phyloP scores from a whole-genome alignment of 2,797 vertebrate genomes.

The Enteromius unitaeniatus region DNA sequence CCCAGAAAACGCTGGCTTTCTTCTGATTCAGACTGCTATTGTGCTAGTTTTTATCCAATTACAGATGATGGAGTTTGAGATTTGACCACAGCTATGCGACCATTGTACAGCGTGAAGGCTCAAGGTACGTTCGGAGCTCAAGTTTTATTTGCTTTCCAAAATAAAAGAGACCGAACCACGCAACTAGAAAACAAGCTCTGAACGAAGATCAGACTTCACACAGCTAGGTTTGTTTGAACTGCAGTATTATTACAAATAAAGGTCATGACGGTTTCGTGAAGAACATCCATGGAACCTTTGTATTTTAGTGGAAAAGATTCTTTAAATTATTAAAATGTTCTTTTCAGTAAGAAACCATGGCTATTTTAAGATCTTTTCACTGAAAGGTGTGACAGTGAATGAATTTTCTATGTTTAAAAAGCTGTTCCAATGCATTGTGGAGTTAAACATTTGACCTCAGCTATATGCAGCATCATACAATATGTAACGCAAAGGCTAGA shows the following conservation, averaged over 20 bases:
- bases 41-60: constrained; percentile 52
- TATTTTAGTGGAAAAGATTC: not conserved
- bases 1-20: constrained; percentile 9
- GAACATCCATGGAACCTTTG: not conserved
- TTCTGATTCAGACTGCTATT: constrained; percentile 29
- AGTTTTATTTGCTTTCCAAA: constrained; percentile 49
- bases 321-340: not conserved
- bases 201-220: constrained; percentile 27
- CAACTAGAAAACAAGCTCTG: constrained; percentile 31
- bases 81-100: constrained; percentile 74
- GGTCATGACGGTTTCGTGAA: not conserved
- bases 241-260: not conserved
- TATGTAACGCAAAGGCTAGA: not conserved
- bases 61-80: constrained; percentile 51
- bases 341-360: not conserved
- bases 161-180: constrained; percentile 15
- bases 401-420: not conserved
- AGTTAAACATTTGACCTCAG: constrained; percentile 68
- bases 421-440: not conserved
- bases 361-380: not conserved
- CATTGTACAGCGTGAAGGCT: constrained; percentile 44
- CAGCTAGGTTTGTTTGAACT: constrained; percentile 4
- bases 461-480: constrained; percentile 67
- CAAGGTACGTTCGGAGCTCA: constrained; percentile 16
- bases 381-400: not conserved